Base-by-base conservation (phyloP, 2,797 vertebrate genomes). In the Halcyon smyrnensis region DNA sequence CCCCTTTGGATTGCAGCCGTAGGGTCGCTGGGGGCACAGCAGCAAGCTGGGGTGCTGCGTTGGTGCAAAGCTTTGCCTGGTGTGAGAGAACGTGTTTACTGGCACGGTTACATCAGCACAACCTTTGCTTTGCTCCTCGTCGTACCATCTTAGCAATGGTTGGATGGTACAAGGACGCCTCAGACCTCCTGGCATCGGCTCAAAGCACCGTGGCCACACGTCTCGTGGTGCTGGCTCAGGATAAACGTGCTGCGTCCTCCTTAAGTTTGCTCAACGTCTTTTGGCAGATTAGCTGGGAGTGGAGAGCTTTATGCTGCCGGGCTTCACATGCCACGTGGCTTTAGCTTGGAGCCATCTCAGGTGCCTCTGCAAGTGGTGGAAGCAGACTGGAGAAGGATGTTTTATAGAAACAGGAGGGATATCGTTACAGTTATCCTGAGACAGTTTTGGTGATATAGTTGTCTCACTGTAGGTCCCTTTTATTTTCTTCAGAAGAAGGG, bases 271-370 rank as follows among this genome's bases (percentile, higher is more conserved):
- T 80, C 59, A 16, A 24, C 85, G 74, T 48, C 67, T 70, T 57
- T 37, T 70, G 75, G 68, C 75, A 89, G 51, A 46, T 85, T 9
- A 68, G 57, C 57, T 89, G 50, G 25, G 28, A 32, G 39, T 19
- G 54, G 54, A 45, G 73, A 62, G n/a, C 34, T 93, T 37, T 82
- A 8, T 41, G 20, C 87, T 64, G 75, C 62, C 28, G 8, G 82
- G 68, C 77, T 50, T 59, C 34, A 6, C 62, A 12, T 0, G 0
- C 41, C 64, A 62, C 0, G 0, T 23, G 36, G 45, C 63, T 91
- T 73, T 11, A 87, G 64, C 73, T 56, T 36, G 39, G 75, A 91
- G 56, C 28, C 57, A 30, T 34, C 68, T 56, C 43, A 0, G 48
- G 69, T 56, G 39, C 34, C 34, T 64, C 36, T 23, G 34, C 0